These are phyloP conservation scores for Drosophila leontia DNA, from an alignment of 1,140 invertebrate species.

Conservation along the genomic window DNA sequence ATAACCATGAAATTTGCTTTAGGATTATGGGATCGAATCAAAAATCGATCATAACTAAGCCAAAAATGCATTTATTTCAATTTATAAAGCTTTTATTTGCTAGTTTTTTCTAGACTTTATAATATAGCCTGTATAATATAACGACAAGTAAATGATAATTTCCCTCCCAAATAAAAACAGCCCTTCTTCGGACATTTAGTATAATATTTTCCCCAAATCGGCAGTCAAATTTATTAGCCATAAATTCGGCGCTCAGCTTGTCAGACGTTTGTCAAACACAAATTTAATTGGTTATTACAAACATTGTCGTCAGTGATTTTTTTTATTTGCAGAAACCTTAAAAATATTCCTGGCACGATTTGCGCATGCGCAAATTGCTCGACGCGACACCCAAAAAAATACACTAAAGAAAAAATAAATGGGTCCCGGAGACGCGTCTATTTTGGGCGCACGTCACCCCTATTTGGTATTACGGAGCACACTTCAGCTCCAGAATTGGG, in stretches of 20 bases:
- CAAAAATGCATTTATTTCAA: too few species aligned
- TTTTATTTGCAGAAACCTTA: constrained; percentile 11
- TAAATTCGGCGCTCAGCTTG: constrained; percentile 53
- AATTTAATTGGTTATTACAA: constrained; percentile 73
- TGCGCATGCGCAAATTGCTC: constrained; percentile 51
- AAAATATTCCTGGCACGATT: constrained; percentile 27
- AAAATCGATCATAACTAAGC: too few species aligned
- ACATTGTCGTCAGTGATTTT: constrained; percentile 32
- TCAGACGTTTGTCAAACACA: constrained; percentile 78
- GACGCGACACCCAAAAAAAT: constrained; percentile 30
- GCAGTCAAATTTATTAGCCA: constrained; percentile 65
- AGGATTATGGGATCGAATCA: too few species aligned
- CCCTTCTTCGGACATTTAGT: not conserved
- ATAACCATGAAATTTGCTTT: too few species aligned
- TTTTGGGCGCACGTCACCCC: constrained; percentile 56
- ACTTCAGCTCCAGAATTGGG: constrained; percentile 55
- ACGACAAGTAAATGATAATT: not conserved
- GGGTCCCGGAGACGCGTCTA: constrained; percentile 32
- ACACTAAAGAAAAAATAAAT: constrained; percentile 23
- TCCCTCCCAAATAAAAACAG: not conserved
- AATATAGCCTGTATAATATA: too few species aligned
- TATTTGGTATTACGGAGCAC: constrained; percentile 72
- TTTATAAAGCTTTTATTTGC: too few species aligned
- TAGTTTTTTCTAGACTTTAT: too few species aligned
- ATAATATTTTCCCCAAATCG: not conserved